phyloP scores from a whole-genome alignment of 2,888 invertebrate species.

The Agriopis leucophaearia region DNA sequence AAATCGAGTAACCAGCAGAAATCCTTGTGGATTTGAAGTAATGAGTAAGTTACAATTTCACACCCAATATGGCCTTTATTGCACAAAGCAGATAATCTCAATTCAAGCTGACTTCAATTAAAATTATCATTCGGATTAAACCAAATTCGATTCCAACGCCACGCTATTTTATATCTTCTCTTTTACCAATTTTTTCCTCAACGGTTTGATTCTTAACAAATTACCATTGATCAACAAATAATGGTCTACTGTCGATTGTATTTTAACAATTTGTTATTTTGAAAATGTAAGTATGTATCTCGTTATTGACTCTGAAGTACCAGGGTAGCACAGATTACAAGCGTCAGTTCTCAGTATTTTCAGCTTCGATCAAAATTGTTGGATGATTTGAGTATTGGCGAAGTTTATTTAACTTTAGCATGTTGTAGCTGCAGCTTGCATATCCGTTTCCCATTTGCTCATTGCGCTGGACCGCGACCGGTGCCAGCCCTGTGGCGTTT shows the following conservation, averaged over 20 bases:
- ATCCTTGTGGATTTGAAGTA: slow-evolving; percentile 49
- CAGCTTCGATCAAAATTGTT: neutral
- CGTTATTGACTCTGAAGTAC: neutral
- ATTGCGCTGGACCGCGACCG: neutral
- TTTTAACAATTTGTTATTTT: no score
- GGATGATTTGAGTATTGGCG: neutral
- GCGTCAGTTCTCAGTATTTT: neutral
- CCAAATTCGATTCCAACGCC: no score
- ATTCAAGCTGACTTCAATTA: no score
- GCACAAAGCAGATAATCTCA: neutral
- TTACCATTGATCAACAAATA: no score
- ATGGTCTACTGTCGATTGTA: no score
- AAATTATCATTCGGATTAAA: no score
- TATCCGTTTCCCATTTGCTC: slow-evolving; percentile 35
- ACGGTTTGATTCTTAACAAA: no score
- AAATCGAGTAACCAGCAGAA: slow-evolving; percentile 29
- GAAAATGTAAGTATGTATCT: no score
- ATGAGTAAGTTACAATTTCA: slow-evolving; percentile 55
- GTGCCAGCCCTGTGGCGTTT: slow-evolving; percentile 6
- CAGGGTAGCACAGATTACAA: neutral
- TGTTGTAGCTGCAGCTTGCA: slow-evolving; percentile 38
- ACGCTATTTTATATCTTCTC: no score
- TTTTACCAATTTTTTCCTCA: no score
- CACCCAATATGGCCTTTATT: slow-evolving; percentile 38
- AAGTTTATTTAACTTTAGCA: neutral